phyloP scores from a whole-genome alignment of 2,797 vertebrate species.

The Mionectes olivaceus region DNA sequence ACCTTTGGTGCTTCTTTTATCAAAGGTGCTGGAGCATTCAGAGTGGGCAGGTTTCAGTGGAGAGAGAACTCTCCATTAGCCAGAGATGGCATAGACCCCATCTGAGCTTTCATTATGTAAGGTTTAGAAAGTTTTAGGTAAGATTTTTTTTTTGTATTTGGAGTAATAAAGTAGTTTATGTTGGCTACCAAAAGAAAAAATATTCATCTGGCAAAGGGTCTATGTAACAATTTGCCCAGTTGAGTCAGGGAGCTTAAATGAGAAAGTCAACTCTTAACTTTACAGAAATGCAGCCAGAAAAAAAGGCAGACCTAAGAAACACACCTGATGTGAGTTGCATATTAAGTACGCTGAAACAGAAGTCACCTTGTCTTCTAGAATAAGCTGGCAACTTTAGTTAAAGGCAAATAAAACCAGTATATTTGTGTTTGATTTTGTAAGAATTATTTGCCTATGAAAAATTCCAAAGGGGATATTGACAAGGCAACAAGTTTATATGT shows the following conservation, averaged over 20 bases:
- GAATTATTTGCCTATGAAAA: not conserved
- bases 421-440: not conserved
- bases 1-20: not conserved
- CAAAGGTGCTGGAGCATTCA: not conserved
- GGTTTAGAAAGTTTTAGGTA: not conserved
- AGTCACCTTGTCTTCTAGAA: not conserved
- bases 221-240: not conserved
- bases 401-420: not conserved
- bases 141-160: not conserved
- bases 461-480: not conserved
- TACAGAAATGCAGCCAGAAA: not conserved
- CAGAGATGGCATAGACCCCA: not conserved
- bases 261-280: not conserved
- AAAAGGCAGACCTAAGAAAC: not conserved
- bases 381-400: not conserved
- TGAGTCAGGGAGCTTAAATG: not conserved
- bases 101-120: not conserved
- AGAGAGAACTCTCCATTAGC: not conserved
- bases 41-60: not conserved
- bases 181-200: not conserved
- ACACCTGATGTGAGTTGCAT: not conserved
- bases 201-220: not conserved
- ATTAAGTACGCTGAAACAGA: not conserved
- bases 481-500: not conserved
- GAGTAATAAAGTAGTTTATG: not conserved